These are phyloP conservation scores for Lamprologus ornatipinnis DNA, from an alignment of 2,113 vertebrate species.

Conservation along the genomic window DNA sequence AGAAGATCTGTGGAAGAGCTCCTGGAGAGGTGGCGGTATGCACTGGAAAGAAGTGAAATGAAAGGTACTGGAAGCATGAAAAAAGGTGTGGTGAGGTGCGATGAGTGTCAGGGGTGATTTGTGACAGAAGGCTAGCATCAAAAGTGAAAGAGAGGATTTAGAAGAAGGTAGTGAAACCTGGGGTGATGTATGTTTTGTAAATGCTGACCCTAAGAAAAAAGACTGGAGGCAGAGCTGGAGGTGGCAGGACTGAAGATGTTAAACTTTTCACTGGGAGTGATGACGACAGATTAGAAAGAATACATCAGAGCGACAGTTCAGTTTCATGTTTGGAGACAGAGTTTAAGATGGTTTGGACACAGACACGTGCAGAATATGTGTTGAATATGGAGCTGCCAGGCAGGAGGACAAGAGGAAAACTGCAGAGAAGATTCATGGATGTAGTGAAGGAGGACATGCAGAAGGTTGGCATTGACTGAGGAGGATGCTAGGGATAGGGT, in stretches of 20 bases:
- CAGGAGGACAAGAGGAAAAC: background rate
- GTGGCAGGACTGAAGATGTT: background rate
- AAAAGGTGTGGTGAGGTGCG: background rate
- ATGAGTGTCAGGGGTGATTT: background rate
- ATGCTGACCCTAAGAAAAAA: background rate
- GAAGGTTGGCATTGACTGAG: background rate
- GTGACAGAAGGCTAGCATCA: background rate
- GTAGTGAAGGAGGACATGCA: background rate
- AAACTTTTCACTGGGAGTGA: background rate
- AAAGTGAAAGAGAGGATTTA: background rate
- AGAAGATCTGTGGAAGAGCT: background rate
- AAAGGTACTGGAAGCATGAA: background rate
- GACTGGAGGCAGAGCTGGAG: background rate
- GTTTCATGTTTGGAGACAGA: background rate
- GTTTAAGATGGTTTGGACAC: background rate
- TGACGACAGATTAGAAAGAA: background rate
- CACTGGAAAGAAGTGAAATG: background rate
- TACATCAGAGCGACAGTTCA: background rate
- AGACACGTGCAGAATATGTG: background rate
- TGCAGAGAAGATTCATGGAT: background rate
- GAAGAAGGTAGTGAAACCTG: background rate
- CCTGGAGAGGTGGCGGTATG: background rate
- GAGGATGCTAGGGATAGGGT: background rate
- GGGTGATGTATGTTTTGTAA: background rate
- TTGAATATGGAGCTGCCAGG: background rate